phyloP scores from a whole-genome alignment of 2,113 vertebrate genomes.

The Chionis minor region DNA sequence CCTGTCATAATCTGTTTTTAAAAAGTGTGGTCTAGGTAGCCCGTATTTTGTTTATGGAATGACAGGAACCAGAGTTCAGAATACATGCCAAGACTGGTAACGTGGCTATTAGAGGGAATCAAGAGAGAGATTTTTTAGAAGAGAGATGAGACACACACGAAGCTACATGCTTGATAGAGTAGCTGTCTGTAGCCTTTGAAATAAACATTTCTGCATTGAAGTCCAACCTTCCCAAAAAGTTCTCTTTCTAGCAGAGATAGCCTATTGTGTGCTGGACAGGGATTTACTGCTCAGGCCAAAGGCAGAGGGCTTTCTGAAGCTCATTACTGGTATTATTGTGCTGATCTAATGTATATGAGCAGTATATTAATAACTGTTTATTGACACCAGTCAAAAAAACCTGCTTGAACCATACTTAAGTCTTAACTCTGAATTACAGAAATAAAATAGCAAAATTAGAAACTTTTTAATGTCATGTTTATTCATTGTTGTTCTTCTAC shows the following conservation, averaged over 20 bases:
- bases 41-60: neutral
- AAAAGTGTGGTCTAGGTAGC: neutral
- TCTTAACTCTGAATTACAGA: neutral
- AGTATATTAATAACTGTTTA: neutral
- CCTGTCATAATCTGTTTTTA: neutral
- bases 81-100: neutral
- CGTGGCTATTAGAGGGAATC: neutral
- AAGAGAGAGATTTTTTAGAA: neutral
- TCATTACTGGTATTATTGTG: neutral
- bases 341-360: neutral
- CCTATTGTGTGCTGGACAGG: neutral
- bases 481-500: slow-evolving; percentile 35
- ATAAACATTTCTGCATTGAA: neutral
- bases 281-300: neutral
- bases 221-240: neutral
- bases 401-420: neutral
- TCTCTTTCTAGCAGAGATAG: neutral
- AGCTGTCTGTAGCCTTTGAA: neutral
- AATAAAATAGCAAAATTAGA: slow-evolving; percentile 24
- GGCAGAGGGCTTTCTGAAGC: neutral
- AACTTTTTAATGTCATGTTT: slow-evolving; percentile 33
- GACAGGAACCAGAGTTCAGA: neutral
- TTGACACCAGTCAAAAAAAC: neutral
- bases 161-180: neutral
- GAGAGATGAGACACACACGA: neutral